A percentile compares a stretch with the other conserved stretches of the same genome.
phyloP scores from a whole-genome alignment of 1,140 invertebrate species.

The Phthorimaea operculella region DNA sequence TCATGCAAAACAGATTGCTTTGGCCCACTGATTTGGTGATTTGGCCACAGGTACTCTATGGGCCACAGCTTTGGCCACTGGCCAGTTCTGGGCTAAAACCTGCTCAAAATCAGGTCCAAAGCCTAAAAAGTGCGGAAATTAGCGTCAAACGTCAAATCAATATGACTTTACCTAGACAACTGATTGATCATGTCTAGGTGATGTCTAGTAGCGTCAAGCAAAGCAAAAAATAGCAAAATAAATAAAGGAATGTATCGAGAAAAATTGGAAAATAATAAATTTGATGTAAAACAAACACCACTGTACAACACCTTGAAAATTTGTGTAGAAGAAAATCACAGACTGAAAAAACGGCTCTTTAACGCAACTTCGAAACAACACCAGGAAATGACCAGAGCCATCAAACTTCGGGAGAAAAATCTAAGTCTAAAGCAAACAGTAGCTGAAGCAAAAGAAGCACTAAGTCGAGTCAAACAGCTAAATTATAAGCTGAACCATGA shows the following conservation, averaged over 20 bases:
- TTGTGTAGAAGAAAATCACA: conserved; percentile 30
- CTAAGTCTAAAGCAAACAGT: conserved; percentile 26
- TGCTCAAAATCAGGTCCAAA: too few species aligned
- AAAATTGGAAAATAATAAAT: conserved; percentile 11
- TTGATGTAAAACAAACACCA: conserved; percentile 1
- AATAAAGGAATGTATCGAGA: neutral
- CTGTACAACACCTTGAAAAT: conserved; percentile 18
- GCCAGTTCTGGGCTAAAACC: too few species aligned
- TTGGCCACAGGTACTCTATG: too few species aligned
- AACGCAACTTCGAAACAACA: conserved; percentile 49
- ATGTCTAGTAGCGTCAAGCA: too few species aligned
- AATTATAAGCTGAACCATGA: neutral
- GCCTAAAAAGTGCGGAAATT: too few species aligned
- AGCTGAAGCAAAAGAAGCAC: conserved; percentile 29
- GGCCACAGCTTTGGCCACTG: too few species aligned
- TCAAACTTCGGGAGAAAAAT: conserved; percentile 43
- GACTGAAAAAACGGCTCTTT: conserved; percentile 23
- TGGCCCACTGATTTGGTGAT: too few species aligned
- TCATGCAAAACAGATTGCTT: too few species aligned
- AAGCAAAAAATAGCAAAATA: neutral
- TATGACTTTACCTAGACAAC: neutral
- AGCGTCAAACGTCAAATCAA: neutral
- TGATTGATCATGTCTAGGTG: too few species aligned
- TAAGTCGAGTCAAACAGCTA: conserved; percentile 21
- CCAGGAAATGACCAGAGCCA: conserved; percentile 56